phyloP scores from a whole-genome alignment of 1,140 invertebrate genomes.

The Orchestia grillus region DNA sequence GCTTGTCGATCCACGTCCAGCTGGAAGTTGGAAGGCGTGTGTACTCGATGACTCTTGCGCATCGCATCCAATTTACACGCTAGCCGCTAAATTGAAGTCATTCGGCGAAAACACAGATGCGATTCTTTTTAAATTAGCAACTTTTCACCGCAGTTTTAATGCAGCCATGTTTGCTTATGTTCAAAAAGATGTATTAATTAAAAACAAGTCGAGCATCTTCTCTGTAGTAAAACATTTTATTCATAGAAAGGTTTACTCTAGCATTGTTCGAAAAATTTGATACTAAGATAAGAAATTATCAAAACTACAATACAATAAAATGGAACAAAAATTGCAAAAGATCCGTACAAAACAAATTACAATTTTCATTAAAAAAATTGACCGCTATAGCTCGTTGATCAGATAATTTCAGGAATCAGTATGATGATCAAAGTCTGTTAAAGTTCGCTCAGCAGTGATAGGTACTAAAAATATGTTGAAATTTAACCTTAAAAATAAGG shows the following conservation, averaged over 20 bases:
- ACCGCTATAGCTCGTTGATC: not conserved
- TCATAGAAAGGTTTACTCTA: not conserved
- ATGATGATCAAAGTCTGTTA: not conserved
- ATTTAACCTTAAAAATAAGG: not conserved
- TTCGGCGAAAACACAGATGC: too few relatives aligned
- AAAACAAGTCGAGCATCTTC: not conserved
- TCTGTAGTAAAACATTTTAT: not conserved
- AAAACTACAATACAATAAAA: not conserved
- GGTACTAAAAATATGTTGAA: not conserved
- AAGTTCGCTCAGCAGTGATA: not conserved
- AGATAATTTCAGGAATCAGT: not conserved
- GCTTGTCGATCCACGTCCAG: too few relatives aligned
- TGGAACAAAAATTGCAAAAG: not conserved
- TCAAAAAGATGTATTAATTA: not conserved
- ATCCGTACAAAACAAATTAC: not conserved
- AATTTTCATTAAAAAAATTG: not conserved
- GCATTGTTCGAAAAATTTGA: not conserved
- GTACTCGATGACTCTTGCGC: too few relatives aligned
- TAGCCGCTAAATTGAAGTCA: too few relatives aligned
- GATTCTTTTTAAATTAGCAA: not conserved
- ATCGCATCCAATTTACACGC: too few relatives aligned
- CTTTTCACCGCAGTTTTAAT: not conserved
- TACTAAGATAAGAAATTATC: not conserved
- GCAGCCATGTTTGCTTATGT: not conserved
- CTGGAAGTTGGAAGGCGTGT: too few relatives aligned